Conservation (phyloP, 2,797 vertebrate species). For the Rhynchonycteris naso region DNA sequence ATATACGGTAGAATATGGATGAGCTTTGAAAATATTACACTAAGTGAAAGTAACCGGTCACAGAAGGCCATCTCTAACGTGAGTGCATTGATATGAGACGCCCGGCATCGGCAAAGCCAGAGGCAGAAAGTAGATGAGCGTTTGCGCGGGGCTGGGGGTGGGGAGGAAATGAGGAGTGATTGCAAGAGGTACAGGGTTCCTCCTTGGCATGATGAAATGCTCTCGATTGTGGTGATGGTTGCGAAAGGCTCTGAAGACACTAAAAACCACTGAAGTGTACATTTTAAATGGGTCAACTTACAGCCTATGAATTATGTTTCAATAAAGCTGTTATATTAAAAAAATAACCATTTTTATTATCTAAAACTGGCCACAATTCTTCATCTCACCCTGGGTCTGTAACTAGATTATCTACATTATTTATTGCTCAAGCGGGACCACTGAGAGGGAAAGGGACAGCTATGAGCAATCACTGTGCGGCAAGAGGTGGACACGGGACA, state of each 20-base stretch:
- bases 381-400: not conserved
- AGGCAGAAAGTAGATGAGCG: not conserved
- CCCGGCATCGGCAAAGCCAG: not conserved
- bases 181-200: not conserved
- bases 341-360: not conserved
- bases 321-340: not conserved
- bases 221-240: not conserved
- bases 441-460: not conserved
- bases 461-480: not conserved
- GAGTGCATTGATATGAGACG: too few relatives aligned
- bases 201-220: not conserved
- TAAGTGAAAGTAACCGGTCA: not conserved
- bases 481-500: not conserved
- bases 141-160: not conserved
- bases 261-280: not conserved
- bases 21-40: not conserved
- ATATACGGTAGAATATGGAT: not conserved
- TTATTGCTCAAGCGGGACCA: not conserved
- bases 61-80: not conserved
- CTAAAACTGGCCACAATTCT: not conserved
- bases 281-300: not conserved
- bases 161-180: not conserved
- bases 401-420: not conserved
- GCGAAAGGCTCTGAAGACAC: not conserved
- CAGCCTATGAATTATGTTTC: not conserved